Evolutionary conservation across 2,113 vertebrate species (phyloP), one percentile per base, ranked within the genome.

Genomic region (Chloroceryle aenea): DNA sequence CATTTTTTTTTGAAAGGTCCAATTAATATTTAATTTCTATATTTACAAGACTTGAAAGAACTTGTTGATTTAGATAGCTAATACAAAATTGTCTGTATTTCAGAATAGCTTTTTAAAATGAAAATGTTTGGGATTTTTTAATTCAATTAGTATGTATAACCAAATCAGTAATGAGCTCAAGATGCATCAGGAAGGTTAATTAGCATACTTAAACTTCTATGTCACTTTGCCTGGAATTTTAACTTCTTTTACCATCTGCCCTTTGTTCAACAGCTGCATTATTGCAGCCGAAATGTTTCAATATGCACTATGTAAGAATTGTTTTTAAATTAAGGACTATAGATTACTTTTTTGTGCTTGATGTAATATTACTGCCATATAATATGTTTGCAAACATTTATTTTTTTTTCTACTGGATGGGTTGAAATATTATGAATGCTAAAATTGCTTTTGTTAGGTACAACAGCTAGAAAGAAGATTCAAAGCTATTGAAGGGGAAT

Each of bases 391-490:
- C 92, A 96, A 95, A 73, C n/a, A 27, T 9, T 59, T 6, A 14
- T 8, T 22, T 64, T 40, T 72, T 43, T 86, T 87, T 30, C 27
- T 73, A 26, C 79, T 69, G 82, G 42, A 67, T 90, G 95, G 52
- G 16, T 43, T 82, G 84, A 95, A 96, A 53, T 84, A 76, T 13
- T 92, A 17, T 81, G n/a, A 81, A 71, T 71, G 10, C 10, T 87
- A 43, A 83, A 89, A 68, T 73, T 69, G 11, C 9, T 96, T 97
- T 71, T 86, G 38, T 96, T 97, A 99, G 98, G 98, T 99, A 83
- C 98, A 97, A 62, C 95, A 98, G 58, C 96, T 99, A 93, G 98
- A 99, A 98, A 97, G 93, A 95, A 98, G 96, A 95, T 96, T 99
- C 91, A 96, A 89, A 93, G 97, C 95, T 90, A 93, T 98, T 95